These are phyloP conservation scores for Crocuta crocuta DNA, from an alignment of 2,113 vertebrate genomes.

Conservation along the genomic window DNA sequence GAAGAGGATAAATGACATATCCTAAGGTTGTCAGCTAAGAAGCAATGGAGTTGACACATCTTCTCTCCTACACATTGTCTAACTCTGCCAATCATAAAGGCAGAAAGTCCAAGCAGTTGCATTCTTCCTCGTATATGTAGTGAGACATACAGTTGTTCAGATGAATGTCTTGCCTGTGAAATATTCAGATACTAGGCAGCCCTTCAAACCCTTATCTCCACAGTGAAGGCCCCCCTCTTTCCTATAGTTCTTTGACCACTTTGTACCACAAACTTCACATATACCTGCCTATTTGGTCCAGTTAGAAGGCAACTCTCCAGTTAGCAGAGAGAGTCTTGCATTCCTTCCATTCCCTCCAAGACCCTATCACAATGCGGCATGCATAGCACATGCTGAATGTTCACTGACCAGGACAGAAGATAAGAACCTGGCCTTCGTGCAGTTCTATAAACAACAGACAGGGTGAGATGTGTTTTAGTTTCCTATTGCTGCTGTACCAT, in stretches of 20 bases:
- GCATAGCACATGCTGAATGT: rapidly evolving
- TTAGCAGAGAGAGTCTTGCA: neutral
- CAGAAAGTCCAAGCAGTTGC: neutral
- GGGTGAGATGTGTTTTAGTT: neutral
- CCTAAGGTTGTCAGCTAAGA: neutral
- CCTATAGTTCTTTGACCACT: neutral
- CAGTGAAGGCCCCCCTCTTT: neutral
- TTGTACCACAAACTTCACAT: neutral
- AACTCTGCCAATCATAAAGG: neutral
- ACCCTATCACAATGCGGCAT: neutral
- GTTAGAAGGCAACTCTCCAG: neutral
- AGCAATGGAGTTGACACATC: neutral
- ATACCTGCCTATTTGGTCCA: neutral
- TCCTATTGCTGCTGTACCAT: neutral
- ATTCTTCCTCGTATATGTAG: neutral
- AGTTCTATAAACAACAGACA: neutral
- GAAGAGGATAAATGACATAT: neutral
- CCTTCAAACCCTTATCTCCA: neutral
- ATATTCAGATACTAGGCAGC: neutral
- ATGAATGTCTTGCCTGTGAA: neutral
- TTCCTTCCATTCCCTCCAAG: neutral
- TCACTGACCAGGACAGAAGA: neutral
- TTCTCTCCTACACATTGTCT: neutral
- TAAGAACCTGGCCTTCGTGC: neutral
- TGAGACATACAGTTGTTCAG: neutral